phyloP scores from a whole-genome alignment of 2,113 vertebrate species.

The Brachypteracias leptosomus region DNA sequence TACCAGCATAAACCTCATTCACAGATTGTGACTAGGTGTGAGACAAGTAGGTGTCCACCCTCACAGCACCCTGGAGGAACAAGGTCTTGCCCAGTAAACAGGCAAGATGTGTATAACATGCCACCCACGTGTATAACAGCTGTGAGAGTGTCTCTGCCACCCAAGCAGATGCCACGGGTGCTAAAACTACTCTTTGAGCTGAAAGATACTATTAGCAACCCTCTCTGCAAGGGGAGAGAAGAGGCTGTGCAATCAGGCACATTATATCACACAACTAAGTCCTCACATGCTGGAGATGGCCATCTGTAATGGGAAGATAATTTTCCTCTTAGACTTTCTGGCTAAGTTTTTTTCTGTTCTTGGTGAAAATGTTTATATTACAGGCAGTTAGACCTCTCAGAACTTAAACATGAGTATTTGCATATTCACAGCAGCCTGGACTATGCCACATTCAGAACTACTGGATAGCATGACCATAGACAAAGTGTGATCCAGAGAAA shows the following conservation, averaged over 20 bases:
- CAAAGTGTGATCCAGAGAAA: neutral
- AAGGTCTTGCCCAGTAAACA: neutral
- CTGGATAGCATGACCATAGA: fast-evolving
- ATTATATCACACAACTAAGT: neutral
- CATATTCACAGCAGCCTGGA: neutral
- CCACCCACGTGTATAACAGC: neutral
- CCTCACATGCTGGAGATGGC: neutral
- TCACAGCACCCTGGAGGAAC: neutral
- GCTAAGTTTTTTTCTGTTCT: neutral
- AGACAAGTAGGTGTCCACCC: neutral
- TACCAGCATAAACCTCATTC: neutral
- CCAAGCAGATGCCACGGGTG: neutral
- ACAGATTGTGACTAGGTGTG: neutral
- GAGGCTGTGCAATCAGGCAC: neutral
- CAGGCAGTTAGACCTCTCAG: neutral
- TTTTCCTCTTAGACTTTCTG: neutral
- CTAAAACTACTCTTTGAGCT: neutral
- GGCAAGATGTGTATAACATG: neutral
- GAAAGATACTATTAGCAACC: neutral
- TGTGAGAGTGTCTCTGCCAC: neutral
- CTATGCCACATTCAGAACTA: neutral
- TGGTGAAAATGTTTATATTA: neutral
- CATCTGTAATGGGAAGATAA: neutral
- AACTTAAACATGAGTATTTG: neutral
- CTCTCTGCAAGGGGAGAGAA: neutral